Evolutionary conservation across 2,888 invertebrate genomes (phyloP).

Genomic region (Acanthoscelides obtectus): DNA sequence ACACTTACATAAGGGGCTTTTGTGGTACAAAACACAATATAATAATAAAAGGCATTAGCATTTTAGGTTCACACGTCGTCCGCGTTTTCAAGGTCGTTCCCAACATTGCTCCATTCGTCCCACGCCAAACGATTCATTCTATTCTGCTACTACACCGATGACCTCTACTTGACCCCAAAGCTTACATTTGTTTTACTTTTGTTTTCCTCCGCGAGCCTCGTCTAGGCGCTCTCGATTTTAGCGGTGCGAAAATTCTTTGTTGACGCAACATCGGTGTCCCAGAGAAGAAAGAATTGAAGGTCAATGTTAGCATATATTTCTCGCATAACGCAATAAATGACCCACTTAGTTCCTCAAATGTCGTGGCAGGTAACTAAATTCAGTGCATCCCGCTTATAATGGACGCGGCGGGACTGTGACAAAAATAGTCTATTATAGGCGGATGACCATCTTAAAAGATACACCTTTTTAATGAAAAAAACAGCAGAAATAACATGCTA

Average conservation of each 20-base stretch:
- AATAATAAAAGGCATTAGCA: conserved; percentile 25
- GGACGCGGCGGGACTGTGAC: too few relatives aligned
- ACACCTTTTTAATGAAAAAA: too few relatives aligned
- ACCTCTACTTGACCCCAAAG: conserved; percentile 37
- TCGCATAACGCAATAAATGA: too few relatives aligned
- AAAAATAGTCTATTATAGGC: too few relatives aligned
- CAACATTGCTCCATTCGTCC: conserved; percentile 35
- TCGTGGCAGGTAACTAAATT: too few relatives aligned
- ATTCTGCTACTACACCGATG: conserved; percentile 22
- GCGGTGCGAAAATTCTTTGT: neutral
- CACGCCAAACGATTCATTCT: conserved; percentile 24
- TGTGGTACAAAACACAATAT: neutral
- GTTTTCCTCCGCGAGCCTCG: neutral
- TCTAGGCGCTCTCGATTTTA: neutral
- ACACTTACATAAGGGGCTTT: neutral
- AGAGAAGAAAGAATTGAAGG: neutral
- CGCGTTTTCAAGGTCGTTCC: conserved; percentile 38
- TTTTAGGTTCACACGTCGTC: conserved; percentile 37
- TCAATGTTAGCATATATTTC: too few relatives aligned
- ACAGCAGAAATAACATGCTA: too few relatives aligned
- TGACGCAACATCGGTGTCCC: neutral
- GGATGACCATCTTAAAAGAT: too few relatives aligned
- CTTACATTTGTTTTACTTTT: neutral
- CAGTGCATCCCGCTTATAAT: too few relatives aligned
- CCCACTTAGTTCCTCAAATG: too few relatives aligned